Evolutionary conservation across 2,888 invertebrate genomes (phyloP).

Genomic region (Apodemia zela): DNA sequence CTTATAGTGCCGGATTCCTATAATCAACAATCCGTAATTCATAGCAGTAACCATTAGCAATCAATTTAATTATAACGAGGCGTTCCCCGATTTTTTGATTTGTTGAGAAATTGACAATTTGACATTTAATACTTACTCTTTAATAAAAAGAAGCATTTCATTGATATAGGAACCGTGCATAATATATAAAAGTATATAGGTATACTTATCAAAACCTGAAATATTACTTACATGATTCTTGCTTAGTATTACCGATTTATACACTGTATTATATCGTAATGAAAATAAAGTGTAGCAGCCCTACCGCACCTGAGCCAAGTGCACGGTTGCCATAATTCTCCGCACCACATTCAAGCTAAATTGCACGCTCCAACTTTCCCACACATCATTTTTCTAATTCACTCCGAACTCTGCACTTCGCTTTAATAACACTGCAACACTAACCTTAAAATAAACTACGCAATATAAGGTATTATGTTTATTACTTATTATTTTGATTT

Average conservation of each 20-base stretch:
- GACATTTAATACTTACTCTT: too few species aligned
- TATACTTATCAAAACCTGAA: not conserved
- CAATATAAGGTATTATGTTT: not conserved
- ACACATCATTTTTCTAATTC: conserved; percentile 73
- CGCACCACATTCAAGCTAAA: conserved; percentile 61
- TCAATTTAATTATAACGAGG: too few species aligned
- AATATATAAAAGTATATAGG: not conserved
- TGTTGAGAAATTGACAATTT: too few species aligned
- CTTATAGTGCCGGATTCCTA: too few species aligned
- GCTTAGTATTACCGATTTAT: too few species aligned
- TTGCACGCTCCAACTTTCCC: conserved; percentile 64
- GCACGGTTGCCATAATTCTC: conserved; percentile 71
- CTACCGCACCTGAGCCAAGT: conserved; percentile 47
- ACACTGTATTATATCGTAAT: conserved; percentile 19
- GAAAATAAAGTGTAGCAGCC: conserved; percentile 41
- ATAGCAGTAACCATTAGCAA: too few species aligned
- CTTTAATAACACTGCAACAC: conserved; percentile 49
- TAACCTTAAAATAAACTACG: conserved; percentile 31
- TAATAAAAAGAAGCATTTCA: too few species aligned
- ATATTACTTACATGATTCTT: not conserved
- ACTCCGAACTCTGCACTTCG: conserved; percentile 51
- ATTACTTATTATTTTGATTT: not conserved
- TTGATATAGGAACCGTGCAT: too few species aligned
- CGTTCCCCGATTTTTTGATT: too few species aligned
- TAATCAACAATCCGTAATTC: too few species aligned